Percentiles rank a stretch among this genome's conserved stretches.
Evolutionary conservation across 2,113 vertebrate genomes (phyloP).

Genomic region (Ondatra zibethicus): DNA sequence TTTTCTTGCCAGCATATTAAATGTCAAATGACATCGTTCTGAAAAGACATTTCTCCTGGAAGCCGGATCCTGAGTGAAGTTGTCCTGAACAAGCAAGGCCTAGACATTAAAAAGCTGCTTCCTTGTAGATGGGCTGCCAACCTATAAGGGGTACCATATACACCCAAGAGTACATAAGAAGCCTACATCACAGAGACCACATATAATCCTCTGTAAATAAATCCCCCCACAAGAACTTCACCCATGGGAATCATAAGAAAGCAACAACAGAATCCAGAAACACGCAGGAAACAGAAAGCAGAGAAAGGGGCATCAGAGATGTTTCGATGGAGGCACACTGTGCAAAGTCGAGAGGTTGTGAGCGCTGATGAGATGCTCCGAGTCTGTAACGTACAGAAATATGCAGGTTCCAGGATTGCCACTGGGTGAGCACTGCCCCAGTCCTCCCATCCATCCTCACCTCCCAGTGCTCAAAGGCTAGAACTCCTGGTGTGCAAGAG

Average conservation of each 20-base stretch:
- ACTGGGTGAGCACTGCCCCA: too few relatives aligned
- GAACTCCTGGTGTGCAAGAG: neutral
- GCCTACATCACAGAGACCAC: neutral
- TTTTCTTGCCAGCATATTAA: slow-evolving; percentile 70
- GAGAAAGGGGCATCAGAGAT: neutral
- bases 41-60: slow-evolving; percentile 16
- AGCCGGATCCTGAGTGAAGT: slow-evolving; percentile 8
- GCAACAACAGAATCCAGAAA: neutral
- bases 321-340: neutral
- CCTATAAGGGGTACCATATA: neutral
- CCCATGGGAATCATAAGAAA: neutral
- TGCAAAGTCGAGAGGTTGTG: neutral
- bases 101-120: neutral
- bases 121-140: neutral
- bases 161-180: slow-evolving; percentile 16
- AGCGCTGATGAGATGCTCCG: neutral
- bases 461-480: slow-evolving; percentile 7
- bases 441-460: neutral
- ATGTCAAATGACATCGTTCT: slow-evolving; percentile 70
- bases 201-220: neutral
- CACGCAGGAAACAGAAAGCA: neutral
- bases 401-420: neutral
- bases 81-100: neutral
- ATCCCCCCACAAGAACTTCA: neutral
- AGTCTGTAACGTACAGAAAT: neutral